Base-by-base conservation (phyloP, 2,797 vertebrate species). In the Gastrophryne carolinensis region DNA sequence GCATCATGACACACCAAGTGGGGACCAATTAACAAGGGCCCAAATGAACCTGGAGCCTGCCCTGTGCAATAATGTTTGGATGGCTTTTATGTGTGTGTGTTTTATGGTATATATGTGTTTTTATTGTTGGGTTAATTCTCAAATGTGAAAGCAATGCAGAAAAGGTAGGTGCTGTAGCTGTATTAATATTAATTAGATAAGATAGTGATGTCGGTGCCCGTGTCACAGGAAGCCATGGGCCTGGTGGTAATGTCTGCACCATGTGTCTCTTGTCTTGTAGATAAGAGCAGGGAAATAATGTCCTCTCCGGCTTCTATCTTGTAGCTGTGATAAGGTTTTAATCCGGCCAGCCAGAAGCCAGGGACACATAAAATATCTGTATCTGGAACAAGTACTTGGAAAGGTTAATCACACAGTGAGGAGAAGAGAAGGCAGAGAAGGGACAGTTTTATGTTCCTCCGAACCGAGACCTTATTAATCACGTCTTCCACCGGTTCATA, bases 331-430 rank as follows among this genome's bases (percentile, higher is more conserved):
- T 87, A 86, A 87, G 53, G 90, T 88, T 50, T 89, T 87, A 90
- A 88, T 76, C 87, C 87, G 87, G 82, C 89, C 90, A 87, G 88
- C 88, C 87, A 83, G 85, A 82, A 92, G 88, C 85, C 78, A 88
- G 86, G 79, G 89, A 90, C 83, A 85, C 82, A 85, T 92, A 90
- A 90, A 90, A 30, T 89, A 84, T 86, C 83, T 90, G 90, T 89
- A 90, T 89, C 81, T 85, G 82, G 89, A 80, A 83, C 75, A 87
- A 91, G 82, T 91, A 91, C 90, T 90, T 81, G 83, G 87, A 92
- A 92, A 91, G 89, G 89, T 92, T 91, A 91, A 91, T 92, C 83
- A 87, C 85, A 86, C 80, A 84, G 79, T 76, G 82, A 84, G 84
- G 86, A 85, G 87, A 89, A 83, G 79, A 88, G 82, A 89, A 83